A percentile compares a stretch with the other conserved stretches of the same genome.
phyloP scores from a whole-genome alignment of 2,797 vertebrate species.

The Mormyrops boulengeri region DNA sequence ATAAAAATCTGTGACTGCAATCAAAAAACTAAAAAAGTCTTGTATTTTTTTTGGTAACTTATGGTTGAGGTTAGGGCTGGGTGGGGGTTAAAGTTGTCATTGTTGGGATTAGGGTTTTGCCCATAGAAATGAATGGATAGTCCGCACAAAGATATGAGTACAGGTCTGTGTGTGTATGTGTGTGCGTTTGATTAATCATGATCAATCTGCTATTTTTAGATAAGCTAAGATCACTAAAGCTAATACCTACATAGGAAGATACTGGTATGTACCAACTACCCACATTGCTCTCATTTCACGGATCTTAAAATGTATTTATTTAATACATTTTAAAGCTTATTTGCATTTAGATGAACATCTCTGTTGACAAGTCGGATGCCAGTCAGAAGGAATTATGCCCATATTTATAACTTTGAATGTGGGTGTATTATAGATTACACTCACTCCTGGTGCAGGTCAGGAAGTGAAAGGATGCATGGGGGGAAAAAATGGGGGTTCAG shows the following conservation, averaged over 20 bases:
- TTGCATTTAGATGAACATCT: conserved; percentile 27
- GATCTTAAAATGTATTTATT: background rate
- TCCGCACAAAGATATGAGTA: background rate
- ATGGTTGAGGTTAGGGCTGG: background rate
- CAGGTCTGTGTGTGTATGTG: background rate
- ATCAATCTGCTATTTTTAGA: conserved; percentile 2
- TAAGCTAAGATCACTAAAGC: background rate
- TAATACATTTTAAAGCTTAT: background rate
- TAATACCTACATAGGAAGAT: background rate
- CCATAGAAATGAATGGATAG: background rate
- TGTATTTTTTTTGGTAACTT: background rate
- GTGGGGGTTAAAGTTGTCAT: background rate
- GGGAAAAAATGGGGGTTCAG: background rate
- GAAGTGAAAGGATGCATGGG: background rate
- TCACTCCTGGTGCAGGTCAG: background rate
- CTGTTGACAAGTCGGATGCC: conserved; percentile 6
- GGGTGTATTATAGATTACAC: background rate
- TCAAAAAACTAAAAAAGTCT: background rate
- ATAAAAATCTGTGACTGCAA: background rate
- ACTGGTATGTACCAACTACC: background rate
- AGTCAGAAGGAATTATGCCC: background rate
- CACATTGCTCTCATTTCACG: background rate
- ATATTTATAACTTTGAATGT: background rate
- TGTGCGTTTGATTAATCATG: background rate
- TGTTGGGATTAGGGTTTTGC: background rate